phyloP scores from a whole-genome alignment of 2,888 invertebrate genomes.

The Unio pictorum region DNA sequence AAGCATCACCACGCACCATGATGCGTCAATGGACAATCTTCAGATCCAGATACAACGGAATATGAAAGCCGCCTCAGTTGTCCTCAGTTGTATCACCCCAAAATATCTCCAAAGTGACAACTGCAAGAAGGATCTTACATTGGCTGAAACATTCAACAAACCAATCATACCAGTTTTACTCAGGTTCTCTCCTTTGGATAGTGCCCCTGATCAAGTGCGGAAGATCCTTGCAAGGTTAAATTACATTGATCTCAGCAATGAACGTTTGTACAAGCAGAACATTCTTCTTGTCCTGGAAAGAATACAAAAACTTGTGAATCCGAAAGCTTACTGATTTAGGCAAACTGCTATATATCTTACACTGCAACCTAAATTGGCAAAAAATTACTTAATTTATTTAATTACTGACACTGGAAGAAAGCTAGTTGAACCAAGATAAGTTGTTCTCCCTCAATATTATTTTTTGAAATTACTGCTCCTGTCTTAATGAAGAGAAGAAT shows the following conservation, averaged over 20 bases:
- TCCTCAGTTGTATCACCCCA: constrained; percentile 66
- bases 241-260: constrained; percentile 66
- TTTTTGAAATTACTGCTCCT: too few species aligned
- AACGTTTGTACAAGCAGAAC: constrained; percentile 65
- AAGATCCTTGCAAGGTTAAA: constrained; percentile 56
- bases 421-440: too few species aligned
- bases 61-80: constrained; percentile 62
- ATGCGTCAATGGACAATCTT: constrained; percentile 48
- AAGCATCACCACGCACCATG: constrained; percentile 42
- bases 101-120: constrained; percentile 70
- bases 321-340: constrained; percentile 1
- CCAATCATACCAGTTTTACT: constrained; percentile 66
- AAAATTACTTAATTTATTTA: too few species aligned
- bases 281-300: constrained; percentile 55
- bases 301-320: constrained; percentile 49
- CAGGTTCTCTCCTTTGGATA: constrained; percentile 65
- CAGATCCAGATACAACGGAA: constrained; percentile 64
- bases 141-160: constrained; percentile 66
- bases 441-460: too few species aligned
- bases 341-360: too few species aligned
- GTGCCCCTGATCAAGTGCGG: constrained; percentile 60
- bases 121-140: constrained; percentile 66
- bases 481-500: too few species aligned
- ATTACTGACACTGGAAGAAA: too few species aligned
- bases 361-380: too few species aligned